Evolutionary conservation across 2,113 vertebrate species (phyloP).

Genomic region (Chaetorhynchus papuensis): DNA sequence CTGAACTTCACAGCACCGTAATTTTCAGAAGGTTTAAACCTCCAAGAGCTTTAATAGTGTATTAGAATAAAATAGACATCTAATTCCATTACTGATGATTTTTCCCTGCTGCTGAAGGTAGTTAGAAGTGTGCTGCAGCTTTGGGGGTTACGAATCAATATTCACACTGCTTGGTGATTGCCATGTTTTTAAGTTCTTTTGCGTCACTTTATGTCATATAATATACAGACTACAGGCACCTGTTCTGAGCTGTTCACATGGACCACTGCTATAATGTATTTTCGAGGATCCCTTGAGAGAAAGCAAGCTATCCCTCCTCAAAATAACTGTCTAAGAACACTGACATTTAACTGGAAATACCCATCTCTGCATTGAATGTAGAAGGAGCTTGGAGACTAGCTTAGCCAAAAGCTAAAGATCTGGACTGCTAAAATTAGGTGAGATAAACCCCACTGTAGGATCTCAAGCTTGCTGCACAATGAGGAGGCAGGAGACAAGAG

Average conservation of each 20-base stretch:
- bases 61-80: background rate
- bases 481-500: background rate
- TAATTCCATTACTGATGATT: background rate
- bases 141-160: background rate
- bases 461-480: background rate
- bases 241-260: background rate
- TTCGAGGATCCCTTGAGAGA: background rate
- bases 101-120: background rate
- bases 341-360: background rate
- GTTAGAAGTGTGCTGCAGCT: background rate
- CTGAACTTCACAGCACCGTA: background rate
- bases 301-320: background rate
- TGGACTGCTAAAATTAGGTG: conserved; percentile 10
- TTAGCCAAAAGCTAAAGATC: conserved; percentile 11
- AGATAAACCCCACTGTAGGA: background rate
- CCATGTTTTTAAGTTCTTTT: background rate
- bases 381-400: background rate
- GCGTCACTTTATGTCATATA: background rate
- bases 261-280: background rate
- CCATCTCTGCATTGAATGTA: background rate
- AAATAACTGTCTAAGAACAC: background rate
- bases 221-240: background rate
- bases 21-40: background rate
- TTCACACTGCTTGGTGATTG: background rate
- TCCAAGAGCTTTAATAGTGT: background rate